Evolutionary conservation across 2,113 vertebrate genomes (phyloP).

Genomic region (Larimichthys polyactis): DNA sequence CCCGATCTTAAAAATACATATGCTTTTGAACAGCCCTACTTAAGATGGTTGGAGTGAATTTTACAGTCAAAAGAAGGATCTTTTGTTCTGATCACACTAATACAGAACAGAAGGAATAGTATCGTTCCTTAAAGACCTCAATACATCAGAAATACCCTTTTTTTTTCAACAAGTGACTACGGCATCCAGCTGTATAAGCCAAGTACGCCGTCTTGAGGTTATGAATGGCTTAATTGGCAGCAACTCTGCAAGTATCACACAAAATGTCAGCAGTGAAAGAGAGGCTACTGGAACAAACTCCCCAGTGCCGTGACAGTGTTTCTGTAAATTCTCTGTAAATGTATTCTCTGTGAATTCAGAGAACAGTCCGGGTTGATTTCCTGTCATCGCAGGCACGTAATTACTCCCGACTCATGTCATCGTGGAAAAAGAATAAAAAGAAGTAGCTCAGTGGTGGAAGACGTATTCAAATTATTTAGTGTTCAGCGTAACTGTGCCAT

Average conservation of each 20-base stretch:
- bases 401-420: constrained; percentile 43
- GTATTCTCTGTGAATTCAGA: constrained; percentile 44
- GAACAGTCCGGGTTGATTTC: constrained; percentile 56
- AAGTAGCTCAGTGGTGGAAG: background rate
- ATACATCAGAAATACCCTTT: constrained; percentile 15
- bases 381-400: constrained; percentile 47
- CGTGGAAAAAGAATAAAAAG: constrained; percentile 19
- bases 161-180: constrained; percentile 6
- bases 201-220: constrained; percentile 37
- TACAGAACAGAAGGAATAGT: constrained; percentile 48
- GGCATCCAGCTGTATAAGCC: constrained; percentile 35
- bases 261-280: constrained; percentile 60
- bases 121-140: constrained; percentile 40
- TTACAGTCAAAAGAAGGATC: constrained; percentile 23
- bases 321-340: constrained; percentile 43
- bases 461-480: background rate
- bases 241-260: constrained; percentile 44
- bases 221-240: constrained; percentile 67
- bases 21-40: constrained; percentile 34
- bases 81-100: constrained; percentile 45
- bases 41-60: constrained; percentile 3
- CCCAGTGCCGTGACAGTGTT: constrained; percentile 37
- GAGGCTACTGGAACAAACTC: constrained; percentile 55
- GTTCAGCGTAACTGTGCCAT: no score
- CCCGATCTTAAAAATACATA: constrained; percentile 70